Base-by-base conservation (phyloP, 2,113 vertebrate species). In the Gymnorhina tibicen region DNA sequence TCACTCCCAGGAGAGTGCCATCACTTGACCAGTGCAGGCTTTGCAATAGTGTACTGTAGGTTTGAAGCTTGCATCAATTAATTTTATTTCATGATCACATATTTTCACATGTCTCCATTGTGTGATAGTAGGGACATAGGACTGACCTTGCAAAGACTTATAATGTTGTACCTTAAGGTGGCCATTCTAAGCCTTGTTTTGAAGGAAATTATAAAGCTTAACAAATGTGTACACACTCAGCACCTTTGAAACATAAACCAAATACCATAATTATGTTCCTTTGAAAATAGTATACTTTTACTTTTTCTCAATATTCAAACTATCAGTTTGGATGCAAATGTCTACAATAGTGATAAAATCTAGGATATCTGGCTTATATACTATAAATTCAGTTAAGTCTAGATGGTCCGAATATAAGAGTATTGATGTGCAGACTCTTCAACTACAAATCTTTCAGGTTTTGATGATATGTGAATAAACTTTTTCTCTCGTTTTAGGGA, bases 401-500 rank as follows among this genome's bases (percentile, higher is more conserved):
- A 13, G 23, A 79, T 12, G 12, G 9, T 77, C 24, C 3, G 21
- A n/a, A 2, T 86, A 14, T 23, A 42, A 41, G 13, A 78, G 24
- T 17, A 62, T 16, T 63, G 35, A 21, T 64, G 6, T 92, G 16
- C 49, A 52, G 27, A 72, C 18, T 60, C 4, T 63, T 89, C 52
- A 76, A 2, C 39, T 74, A 32, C 13, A 55, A 72, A 60, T 63
- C 18, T 76, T 77, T 10, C 13, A 33, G 17, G 23, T 74, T 80
- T 56, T 82, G 13, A 22, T 64, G 16, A 41, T 39, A 26, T 8
- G 5, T 82, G 52, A 85, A 73, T 70, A 53, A 79, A 28, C 6
- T 52, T 93, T 62, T 68, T 82, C 64, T 96, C 84, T 88, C 41
- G 80, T 97, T 95, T 85, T 97, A 99, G 99, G 99, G 99, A 96